Conservation (phyloP, 2,797 vertebrate species). For the Cyprinella venusta region DNA sequence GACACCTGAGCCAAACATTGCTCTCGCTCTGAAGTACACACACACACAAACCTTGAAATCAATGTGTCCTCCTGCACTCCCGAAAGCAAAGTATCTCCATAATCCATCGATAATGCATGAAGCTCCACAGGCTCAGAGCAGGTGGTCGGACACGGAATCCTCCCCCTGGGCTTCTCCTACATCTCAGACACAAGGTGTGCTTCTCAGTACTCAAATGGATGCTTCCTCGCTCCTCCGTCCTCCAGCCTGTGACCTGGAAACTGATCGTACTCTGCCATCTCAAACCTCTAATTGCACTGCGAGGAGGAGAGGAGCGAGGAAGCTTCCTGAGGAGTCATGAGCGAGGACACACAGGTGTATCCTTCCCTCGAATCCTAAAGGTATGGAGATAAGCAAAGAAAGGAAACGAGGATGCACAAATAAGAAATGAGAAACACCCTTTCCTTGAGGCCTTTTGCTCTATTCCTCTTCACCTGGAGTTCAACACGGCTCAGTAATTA, state of each 20-base stretch:
- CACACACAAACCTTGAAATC: slow-evolving; percentile 11
- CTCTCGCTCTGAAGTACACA: neutral
- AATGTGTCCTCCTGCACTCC: slow-evolving; percentile 19
- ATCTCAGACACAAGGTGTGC: neutral
- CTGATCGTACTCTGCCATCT: too few relatives aligned
- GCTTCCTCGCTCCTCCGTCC: too few relatives aligned
- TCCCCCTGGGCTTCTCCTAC: slow-evolving; percentile 21
- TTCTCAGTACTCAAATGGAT: too few relatives aligned
- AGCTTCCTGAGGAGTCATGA: too few relatives aligned
- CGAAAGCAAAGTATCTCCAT: slow-evolving; percentile 25
- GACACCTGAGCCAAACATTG: slow-evolving; percentile 34
- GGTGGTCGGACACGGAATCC: slow-evolving; percentile 33
- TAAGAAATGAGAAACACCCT: too few relatives aligned
- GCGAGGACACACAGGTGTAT: too few relatives aligned
- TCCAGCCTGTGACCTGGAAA: too few relatives aligned
- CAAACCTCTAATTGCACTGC: too few relatives aligned
- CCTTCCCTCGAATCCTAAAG: too few relatives aligned
- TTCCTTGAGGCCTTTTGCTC: neutral
- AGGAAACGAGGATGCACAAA: too few relatives aligned
- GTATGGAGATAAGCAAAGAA: too few relatives aligned
- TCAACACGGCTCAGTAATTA: neutral
- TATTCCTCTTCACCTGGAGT: slow-evolving; percentile 6
- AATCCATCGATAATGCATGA: slow-evolving; percentile 46
- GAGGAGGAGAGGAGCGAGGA: too few relatives aligned
- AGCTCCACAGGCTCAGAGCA: slow-evolving; percentile 31